Conservation (phyloP, 2,113 vertebrate species). For the Triplophysa dalaica region DNA sequence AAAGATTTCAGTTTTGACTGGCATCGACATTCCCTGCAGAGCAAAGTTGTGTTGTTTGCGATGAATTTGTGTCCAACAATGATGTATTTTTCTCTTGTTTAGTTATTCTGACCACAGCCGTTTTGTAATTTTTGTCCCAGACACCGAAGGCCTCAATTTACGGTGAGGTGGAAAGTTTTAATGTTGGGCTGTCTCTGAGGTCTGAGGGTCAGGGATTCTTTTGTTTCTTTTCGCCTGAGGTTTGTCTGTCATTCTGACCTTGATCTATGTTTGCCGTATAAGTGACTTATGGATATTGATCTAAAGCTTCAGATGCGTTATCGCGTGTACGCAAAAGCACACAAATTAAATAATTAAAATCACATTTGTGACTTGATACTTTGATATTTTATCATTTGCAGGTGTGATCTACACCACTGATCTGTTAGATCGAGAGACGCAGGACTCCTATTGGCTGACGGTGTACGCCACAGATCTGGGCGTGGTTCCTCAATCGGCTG, state of each 20-base stretch:
- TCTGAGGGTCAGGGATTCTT: slow-evolving; percentile 17
- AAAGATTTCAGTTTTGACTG: neutral
- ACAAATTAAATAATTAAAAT: neutral
- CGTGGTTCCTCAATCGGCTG: slow-evolving; percentile 87
- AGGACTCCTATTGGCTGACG: slow-evolving; percentile 91
- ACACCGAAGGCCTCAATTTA: neutral
- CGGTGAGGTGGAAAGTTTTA: neutral
- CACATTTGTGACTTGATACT: neutral
- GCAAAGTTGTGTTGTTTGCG: neutral
- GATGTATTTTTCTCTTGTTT: neutral
- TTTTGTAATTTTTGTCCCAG: neutral
- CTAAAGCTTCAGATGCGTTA: neutral
- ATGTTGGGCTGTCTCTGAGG: neutral
- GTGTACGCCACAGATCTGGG: slow-evolving; percentile 93
- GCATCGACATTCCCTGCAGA: neutral
- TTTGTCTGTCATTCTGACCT: neutral
- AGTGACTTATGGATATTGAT: slow-evolving; percentile 11
- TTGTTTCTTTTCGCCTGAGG: slow-evolving; percentile 13
- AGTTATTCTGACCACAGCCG: neutral
- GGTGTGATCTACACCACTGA: slow-evolving; percentile 93
- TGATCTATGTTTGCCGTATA: neutral
- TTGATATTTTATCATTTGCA: slow-evolving; percentile 57
- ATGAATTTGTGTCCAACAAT: neutral
- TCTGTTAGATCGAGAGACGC: slow-evolving; percentile 90
- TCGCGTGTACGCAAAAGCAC: neutral